Evolutionary conservation across 2,888 invertebrate species (phyloP).

Genomic region (Dryadula phaetusa): DNA sequence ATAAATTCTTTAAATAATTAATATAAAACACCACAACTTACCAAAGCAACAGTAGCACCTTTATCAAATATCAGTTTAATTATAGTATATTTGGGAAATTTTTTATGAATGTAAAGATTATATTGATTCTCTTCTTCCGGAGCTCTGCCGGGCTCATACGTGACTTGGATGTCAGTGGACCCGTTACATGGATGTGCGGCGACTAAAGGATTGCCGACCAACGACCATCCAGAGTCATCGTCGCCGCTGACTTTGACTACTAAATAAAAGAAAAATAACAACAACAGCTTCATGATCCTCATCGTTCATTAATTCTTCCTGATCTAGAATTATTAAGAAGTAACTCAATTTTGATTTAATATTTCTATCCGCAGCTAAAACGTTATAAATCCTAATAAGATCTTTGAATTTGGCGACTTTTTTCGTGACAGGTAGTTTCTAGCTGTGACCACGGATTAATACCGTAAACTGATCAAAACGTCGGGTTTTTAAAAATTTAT

Average conservation of each 20-base stretch:
- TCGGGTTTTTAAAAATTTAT: too few relatives aligned
- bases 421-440: too few relatives aligned
- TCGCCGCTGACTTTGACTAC: not conserved
- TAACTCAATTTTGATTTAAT: too few relatives aligned
- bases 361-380: too few relatives aligned
- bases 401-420: too few relatives aligned
- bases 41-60: slow-evolving; percentile 50
- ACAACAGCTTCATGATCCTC: slow-evolving; percentile 10
- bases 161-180: slow-evolving; percentile 42
- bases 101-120: slow-evolving; percentile 40
- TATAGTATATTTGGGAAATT: slow-evolving; percentile 41
- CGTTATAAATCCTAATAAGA: too few relatives aligned
- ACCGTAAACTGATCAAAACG: too few relatives aligned
- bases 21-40: slow-evolving; percentile 47
- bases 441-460: too few relatives aligned
- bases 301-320: slow-evolving; percentile 9
- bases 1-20: too few relatives aligned
- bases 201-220: slow-evolving; percentile 46
- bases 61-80: slow-evolving; percentile 51
- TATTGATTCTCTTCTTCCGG: slow-evolving; percentile 54
- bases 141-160: slow-evolving; percentile 48
- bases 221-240: slow-evolving; percentile 33
- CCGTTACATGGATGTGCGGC: slow-evolving; percentile 49
- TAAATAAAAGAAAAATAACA: not conserved
- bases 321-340: too few relatives aligned